Evolutionary conservation across 2,888 invertebrate species (phyloP).

Genomic region (Plebejus argus): DNA sequence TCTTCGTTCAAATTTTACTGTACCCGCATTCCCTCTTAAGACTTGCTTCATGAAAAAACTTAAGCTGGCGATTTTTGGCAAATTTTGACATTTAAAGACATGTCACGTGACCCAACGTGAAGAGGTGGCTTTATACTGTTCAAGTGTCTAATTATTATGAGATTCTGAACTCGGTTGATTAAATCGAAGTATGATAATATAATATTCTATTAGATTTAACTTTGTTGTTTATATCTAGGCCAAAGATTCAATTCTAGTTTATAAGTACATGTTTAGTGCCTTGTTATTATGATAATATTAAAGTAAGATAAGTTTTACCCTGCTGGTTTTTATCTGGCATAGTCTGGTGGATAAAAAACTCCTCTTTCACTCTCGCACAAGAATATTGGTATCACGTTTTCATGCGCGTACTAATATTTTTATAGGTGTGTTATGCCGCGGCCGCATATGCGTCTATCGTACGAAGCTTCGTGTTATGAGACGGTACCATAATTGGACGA

Average conservation of each 20-base stretch:
- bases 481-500: no score
- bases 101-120: background rate
- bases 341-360: background rate
- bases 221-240: conserved; percentile 23
- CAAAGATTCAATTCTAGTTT: conserved; percentile 25
- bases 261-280: conserved; percentile 29
- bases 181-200: background rate
- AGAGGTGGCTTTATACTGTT: background rate
- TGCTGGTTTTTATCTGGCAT: conserved; percentile 1
- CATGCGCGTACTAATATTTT: no score
- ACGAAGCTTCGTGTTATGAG: no score
- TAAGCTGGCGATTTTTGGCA: no score
- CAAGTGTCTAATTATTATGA: background rate
- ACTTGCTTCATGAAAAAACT: no score
- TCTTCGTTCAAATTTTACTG: no score
- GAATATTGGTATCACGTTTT: no score
- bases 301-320: conserved; percentile 1
- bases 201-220: conserved; percentile 7
- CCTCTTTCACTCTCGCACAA: no score
- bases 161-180: background rate
- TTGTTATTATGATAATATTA: conserved; percentile 11
- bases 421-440: no score
- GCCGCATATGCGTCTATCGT: no score
- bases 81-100: no score
- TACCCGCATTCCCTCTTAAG: no score